phyloP scores from a whole-genome alignment of 2,113 vertebrate species.

The Laticauda laticaudata region DNA sequence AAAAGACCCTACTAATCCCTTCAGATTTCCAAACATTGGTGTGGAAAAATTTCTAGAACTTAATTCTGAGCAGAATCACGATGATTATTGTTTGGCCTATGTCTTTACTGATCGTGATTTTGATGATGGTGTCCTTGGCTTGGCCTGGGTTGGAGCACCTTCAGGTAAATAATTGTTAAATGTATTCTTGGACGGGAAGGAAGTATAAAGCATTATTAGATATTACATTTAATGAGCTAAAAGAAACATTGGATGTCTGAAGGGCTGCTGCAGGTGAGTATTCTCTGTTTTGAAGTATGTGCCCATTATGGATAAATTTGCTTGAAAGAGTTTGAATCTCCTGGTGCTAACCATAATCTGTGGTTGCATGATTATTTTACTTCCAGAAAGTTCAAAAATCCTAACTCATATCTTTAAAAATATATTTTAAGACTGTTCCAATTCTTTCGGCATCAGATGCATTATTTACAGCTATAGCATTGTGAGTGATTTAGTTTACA shows the following conservation, averaged over 20 bases:
- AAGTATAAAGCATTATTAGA: not conserved
- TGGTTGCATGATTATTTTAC: not conserved
- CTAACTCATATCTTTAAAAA: not conserved
- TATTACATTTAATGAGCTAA: not conserved
- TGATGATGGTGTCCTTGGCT: slow-evolving; percentile 94
- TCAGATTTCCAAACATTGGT: slow-evolving; percentile 96
- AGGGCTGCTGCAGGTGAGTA: not conserved
- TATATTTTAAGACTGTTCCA: not conserved
- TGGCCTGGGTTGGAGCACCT: slow-evolving; percentile 98
- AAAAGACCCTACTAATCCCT: slow-evolving; percentile 89
- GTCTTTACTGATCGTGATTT: slow-evolving; percentile 98
- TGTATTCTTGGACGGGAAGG: rapidly evolving
- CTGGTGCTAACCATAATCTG: not conserved
- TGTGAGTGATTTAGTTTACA: not conserved
- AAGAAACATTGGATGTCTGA: not conserved
- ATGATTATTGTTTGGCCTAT: slow-evolving; percentile 97
- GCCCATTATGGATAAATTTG: not conserved
- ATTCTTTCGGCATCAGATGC: not conserved
- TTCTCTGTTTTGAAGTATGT: not conserved
- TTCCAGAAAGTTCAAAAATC: not conserved
- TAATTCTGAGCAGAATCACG: slow-evolving; percentile 98
- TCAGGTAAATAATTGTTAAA: slow-evolving; percentile 78
- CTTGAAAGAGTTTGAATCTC: not conserved
- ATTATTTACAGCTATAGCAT: not conserved
- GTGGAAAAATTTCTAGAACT: slow-evolving; percentile 98